Evolutionary conservation across 2,797 vertebrate genomes (phyloP), one percentile per base, ranked within the genome.

Genomic region (Poecilia velifera): DNA sequence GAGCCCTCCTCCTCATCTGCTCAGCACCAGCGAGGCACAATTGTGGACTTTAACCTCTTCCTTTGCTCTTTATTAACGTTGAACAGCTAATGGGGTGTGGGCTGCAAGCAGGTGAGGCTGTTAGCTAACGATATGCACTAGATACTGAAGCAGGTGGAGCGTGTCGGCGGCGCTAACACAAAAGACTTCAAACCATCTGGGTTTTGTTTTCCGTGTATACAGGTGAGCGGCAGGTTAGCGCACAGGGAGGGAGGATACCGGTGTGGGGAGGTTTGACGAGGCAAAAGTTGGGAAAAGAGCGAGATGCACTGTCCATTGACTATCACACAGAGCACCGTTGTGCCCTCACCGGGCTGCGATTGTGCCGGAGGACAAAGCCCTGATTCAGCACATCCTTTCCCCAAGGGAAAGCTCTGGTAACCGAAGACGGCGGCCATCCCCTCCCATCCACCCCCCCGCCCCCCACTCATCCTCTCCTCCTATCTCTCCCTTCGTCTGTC

Each of bases 311-410:
- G 91, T 94, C 93, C 91, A 91, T 94, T 95, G 94, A 94, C 90
- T 90, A 89, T 88, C 86, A 89, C 91, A 96, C 95, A 96, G 95
- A 95, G 95, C 93, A 81, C 95, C 95, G 95, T 96, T 96, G 95
- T 96, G 94, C 94, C 95, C 94, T 94, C 89, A 91, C 92, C 73
- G 89, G 93, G 92, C 89, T 87, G 84, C 85, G 92, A 96, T 95
- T 95, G 93, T 95, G 94, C 93, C 90, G 83, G 84, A 62, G 91
- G 94, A 96, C 96, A 96, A 96, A 96, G 96, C 91, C 87, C 90
- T 95, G 95, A 96, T 96, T 96, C 96, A 96, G 96, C 93, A 94
- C 93, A 94, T 96, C 94, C 91, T 93, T 94, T 93, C 94, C 95
- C 92, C 86, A 84, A 91, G 95, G 93, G 93, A 93, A 92, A 91